Evolutionary conservation across 2,888 invertebrate genomes (phyloP), one percentile per base, ranked within the genome.

Genomic region (Diaphora mendica): DNA sequence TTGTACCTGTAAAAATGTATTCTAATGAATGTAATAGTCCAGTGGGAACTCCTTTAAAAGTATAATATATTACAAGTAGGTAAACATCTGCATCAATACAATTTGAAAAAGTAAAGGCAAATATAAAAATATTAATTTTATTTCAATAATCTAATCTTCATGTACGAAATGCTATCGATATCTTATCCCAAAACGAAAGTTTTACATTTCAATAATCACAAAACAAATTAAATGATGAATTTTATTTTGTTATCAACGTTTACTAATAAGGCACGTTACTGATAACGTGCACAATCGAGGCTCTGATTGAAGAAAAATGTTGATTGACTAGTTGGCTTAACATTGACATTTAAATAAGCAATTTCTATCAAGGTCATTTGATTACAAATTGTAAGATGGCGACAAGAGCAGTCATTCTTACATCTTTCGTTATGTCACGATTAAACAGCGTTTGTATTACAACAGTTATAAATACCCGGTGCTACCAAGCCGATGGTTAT

Each of bases 391-490:
- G 69, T 55, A 44, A 69, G 51, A 69, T 76, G 73, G 62, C 68
- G 72, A 73, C 74, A 70, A 72, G 70, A 70, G 68, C 48, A 70
- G 72, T 76, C 66, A 68, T 33, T 55, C n/a, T 48, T 70, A 70
- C 74, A 73, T 80, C 74, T 78, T 76, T 70, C 76, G 85, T 89
- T 88, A 89, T 90, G 91, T 91, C 91, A 90, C 86, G 88, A 76
- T 84, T 89, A 88, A 90, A 83, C 88, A 84, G 83, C 85, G 78
- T 89, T 87, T 48, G 48, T 48, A 20, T 48, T 85, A 89, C 89
- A 86, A 85, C 81, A 82, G 91, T 89, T 93, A 92, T 91, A 92
- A 91, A 89, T 87, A 89, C 88, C 88, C 85, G 87, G 82, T 88
- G 89, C 87, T 88, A 85, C 87, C 87, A 87, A 88, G 88, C 87